A percentile compares a stretch with the other conserved stretches of the same genome.
Conservation (phyloP, 2,797 vertebrate species). For the Hephaestus fuliginosus region DNA sequence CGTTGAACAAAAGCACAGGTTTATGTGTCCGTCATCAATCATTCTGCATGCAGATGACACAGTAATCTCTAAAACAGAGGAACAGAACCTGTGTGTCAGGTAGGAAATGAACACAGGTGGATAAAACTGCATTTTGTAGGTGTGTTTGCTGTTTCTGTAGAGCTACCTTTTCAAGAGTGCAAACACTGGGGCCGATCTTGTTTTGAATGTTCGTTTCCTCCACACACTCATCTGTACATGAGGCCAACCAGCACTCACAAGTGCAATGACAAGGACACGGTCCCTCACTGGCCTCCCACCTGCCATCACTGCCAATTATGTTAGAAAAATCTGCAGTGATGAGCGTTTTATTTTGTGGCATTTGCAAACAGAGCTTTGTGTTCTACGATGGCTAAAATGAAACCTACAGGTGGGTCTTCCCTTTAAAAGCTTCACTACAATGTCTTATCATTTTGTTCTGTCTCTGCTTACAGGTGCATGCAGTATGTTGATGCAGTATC, state of each 20-base stretch:
- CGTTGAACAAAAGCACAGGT: no score
- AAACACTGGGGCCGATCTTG: not conserved
- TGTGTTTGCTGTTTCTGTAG: no score
- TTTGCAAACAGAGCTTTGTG: not conserved
- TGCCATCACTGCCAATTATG: not conserved
- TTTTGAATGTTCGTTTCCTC: not conserved
- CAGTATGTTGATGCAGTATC: not conserved
- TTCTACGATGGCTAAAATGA: not conserved
- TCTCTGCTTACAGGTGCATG: not conserved
- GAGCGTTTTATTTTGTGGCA: not conserved
- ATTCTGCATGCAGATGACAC: not conserved
- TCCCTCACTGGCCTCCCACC: not conserved
- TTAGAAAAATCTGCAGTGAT: not conserved
- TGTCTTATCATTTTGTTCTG: not conserved
- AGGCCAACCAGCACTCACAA: not conserved
- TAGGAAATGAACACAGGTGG: not conserved
- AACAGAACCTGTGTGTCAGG: not conserved
- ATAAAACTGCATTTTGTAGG: not conserved
- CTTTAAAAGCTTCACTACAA: not conserved
- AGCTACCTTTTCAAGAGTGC: not conserved
- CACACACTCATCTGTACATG: not conserved
- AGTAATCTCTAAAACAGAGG: not conserved
- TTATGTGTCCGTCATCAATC: no score
- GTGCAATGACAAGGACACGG: not conserved
- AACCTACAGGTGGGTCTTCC: not conserved